phyloP scores from a whole-genome alignment of 2,113 vertebrate genomes.

The Peromyscus polionotus region DNA sequence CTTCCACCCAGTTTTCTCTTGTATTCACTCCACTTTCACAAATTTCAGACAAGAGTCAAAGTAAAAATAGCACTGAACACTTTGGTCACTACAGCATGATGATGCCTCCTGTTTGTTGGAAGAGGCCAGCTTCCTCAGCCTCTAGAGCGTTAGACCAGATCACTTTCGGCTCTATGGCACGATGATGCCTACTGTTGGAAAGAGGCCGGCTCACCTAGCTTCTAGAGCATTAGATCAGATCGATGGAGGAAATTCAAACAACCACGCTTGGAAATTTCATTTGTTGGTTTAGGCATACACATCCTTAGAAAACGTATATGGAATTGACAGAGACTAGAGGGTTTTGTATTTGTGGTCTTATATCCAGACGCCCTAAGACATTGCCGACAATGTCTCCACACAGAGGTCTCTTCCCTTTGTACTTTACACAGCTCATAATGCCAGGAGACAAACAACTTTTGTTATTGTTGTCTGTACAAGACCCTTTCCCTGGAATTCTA shows the following conservation, averaged over 20 bases:
- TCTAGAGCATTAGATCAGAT: background rate
- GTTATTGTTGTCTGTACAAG: background rate
- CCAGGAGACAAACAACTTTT: conserved; percentile 63
- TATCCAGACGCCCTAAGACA: background rate
- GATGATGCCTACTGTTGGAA: background rate
- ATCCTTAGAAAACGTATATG: background rate
- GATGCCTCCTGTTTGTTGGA: background rate
- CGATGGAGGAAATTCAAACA: background rate
- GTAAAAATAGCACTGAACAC: conserved; percentile 43
- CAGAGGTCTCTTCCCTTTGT: conserved; percentile 18
- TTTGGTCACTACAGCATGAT: background rate
- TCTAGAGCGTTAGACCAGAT: background rate
- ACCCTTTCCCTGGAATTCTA: conserved; percentile 29
- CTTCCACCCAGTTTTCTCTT: background rate
- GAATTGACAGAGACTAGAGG: background rate
- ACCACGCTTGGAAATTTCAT: conserved; percentile 32
- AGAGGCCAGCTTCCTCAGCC: background rate
- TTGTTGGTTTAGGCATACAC: conserved; percentile 45
- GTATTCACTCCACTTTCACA: conserved; percentile 1
- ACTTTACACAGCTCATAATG: conserved; percentile 65
- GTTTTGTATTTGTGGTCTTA: background rate
- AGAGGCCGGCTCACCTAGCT: background rate
- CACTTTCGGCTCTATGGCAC: too few relatives aligned
- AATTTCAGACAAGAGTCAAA: conserved; percentile 55
- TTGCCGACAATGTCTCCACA: background rate